These are phyloP conservation scores for Tyrannus savana DNA, from an alignment of 2,113 vertebrate species.

Conservation along the genomic window DNA sequence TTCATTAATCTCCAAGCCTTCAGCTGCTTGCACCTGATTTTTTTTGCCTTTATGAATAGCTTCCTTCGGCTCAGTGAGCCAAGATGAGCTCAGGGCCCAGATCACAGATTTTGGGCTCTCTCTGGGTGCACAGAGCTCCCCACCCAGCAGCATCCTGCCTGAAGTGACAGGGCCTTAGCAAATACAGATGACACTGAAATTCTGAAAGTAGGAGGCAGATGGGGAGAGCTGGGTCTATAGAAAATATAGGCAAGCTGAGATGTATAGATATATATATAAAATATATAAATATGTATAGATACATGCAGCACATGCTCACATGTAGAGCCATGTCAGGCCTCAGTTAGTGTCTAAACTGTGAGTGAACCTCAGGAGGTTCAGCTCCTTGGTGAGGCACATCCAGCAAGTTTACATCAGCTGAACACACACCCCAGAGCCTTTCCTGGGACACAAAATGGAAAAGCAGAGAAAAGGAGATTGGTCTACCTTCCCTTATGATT, in stretches of 20 bases:
- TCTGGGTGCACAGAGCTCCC: not conserved
- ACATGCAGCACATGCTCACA: not conserved
- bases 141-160: not conserved
- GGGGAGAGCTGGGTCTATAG: not conserved
- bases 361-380: not conserved
- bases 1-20: slow-evolving; percentile 33
- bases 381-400: not conserved
- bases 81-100: not conserved
- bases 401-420: not conserved
- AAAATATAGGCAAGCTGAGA: not conserved
- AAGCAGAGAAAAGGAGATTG: not conserved
- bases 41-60: not conserved
- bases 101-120: not conserved
- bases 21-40: slow-evolving; percentile 35
- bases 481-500: not conserved
- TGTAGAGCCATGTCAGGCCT: not conserved
- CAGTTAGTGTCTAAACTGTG: not conserved
- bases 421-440: not conserved
- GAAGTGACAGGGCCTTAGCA: not conserved
- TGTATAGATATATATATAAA: not conserved
- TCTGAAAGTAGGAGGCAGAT: slow-evolving; percentile 19
- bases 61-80: slow-evolving; percentile 36
- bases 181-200: slow-evolving; percentile 10
- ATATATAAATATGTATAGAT: too few relatives aligned
- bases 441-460: not conserved